These are phyloP conservation scores for Rhynchophorus ferrugineus DNA, from an alignment of 1,140 invertebrate genomes.

Conservation along the genomic window DNA sequence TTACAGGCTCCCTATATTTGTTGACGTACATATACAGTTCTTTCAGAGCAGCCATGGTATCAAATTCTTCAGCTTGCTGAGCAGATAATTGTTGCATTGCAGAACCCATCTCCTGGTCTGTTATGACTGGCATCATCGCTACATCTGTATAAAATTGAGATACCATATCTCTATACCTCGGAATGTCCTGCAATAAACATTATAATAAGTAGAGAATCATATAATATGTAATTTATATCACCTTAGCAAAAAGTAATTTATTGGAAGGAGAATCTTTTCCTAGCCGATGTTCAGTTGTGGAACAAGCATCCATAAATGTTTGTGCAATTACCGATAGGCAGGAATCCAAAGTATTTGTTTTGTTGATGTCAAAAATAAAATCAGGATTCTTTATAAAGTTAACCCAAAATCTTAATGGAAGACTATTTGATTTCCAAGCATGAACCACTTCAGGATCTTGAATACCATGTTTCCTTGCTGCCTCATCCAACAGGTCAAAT, in stretches of 20 bases:
- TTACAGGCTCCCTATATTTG: constrained; percentile 87
- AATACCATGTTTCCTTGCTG: constrained; percentile 75
- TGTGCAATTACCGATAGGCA: constrained; percentile 92
- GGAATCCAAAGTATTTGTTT: constrained; percentile 84
- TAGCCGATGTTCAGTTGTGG: constrained; percentile 77
- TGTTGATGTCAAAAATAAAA: constrained; percentile 94
- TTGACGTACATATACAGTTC: constrained; percentile 91
- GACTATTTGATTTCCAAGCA: constrained; percentile 93
- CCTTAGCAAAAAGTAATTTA: constrained; percentile 88
- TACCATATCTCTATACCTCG: constrained; percentile 80
- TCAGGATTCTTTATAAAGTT: constrained; percentile 97
- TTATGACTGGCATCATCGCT: constrained; percentile 75
- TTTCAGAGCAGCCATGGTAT: constrained; percentile 83
- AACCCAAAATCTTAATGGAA: constrained; percentile 92
- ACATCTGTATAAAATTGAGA: constrained; percentile 82
- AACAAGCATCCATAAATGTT: constrained; percentile 94
- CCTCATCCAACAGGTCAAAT: constrained; percentile 89
- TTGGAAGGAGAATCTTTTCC: constrained; percentile 93
- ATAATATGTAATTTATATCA: constrained; percentile 27
- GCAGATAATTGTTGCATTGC: constrained; percentile 87
- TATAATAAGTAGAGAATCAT: background rate
- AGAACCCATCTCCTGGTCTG: constrained; percentile 86
- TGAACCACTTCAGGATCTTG: constrained; percentile 84
- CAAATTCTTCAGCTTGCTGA: constrained; percentile 80
- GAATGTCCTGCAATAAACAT: constrained; percentile 59